Conservation (phyloP, 2,888 invertebrate species). For the Pollenia angustigena region DNA sequence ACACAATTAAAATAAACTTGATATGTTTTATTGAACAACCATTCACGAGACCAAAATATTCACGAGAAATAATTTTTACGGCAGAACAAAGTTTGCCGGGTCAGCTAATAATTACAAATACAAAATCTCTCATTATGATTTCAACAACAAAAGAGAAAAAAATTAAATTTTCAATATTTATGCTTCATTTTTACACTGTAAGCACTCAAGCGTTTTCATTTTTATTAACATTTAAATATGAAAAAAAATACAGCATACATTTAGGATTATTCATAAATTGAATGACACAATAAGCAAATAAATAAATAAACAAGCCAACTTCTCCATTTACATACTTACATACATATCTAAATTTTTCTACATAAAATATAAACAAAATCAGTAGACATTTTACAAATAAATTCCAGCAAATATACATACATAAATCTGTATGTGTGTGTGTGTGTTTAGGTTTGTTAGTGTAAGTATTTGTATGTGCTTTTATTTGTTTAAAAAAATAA, state of each 20-base stretch:
- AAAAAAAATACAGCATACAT: constrained; percentile 46
- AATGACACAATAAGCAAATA: constrained; percentile 32
- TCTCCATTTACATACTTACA: background rate
- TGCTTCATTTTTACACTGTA: background rate
- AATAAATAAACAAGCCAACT: constrained; percentile 20
- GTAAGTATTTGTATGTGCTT: constrained; percentile 42
- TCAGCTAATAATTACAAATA: too few relatives aligned
- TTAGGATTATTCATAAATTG: constrained; percentile 54
- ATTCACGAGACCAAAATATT: too few relatives aligned
- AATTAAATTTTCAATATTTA: background rate
- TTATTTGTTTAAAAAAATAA: constrained; percentile 56
- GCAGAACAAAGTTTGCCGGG: too few relatives aligned
- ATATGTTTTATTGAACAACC: too few relatives aligned
- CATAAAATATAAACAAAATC: constrained; percentile 49
- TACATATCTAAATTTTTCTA: constrained; percentile 1
- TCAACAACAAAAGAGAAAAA: background rate
- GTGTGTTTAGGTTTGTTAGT: background rate
- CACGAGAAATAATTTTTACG: too few relatives aligned
- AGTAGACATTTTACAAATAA: background rate
- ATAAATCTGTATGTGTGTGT: background rate
- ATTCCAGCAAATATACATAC: background rate
- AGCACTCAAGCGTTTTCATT: constrained; percentile 9
- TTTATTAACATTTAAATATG: constrained; percentile 8
- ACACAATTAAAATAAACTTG: too few relatives aligned
- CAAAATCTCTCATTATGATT: background rate